Evolutionary conservation across 23 tunicate species (phyloP).

Genomic region (Ciona savignyi): DNA sequence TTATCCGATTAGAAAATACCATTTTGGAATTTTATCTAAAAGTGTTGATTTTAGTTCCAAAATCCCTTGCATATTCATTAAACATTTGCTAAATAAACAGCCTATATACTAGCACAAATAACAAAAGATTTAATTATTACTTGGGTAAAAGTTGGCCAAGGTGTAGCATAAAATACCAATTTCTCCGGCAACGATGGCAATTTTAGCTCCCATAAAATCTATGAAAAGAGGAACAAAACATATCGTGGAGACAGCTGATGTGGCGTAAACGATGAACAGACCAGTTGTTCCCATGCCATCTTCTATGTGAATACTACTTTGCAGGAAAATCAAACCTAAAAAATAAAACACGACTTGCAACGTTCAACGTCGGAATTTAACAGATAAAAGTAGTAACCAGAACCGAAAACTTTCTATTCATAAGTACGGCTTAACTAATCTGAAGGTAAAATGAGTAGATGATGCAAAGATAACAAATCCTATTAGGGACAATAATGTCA

Average conservation of each 20-base stretch:
- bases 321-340: conserved; percentile 47
- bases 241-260: conserved; percentile 49
- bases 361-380: too few relatives aligned
- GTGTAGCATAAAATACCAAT: conserved; percentile 46
- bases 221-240: conserved; percentile 37
- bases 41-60: too few relatives aligned
- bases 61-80: too few relatives aligned
- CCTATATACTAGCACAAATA: too few relatives aligned
- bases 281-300: conserved; percentile 51
- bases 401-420: neutral
- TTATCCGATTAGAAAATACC: too few relatives aligned
- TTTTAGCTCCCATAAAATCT: conserved; percentile 52
- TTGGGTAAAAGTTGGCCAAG: conserved; percentile 59
- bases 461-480: neutral
- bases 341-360: conserved; percentile 2
- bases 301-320: conserved; percentile 69
- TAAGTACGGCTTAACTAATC: neutral
- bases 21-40: too few relatives aligned
- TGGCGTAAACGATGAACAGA: conserved; percentile 31
- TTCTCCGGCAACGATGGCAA: conserved; percentile 55
- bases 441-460: neutral
- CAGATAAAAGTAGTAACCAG: neutral
- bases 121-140: too few relatives aligned
- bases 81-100: too few relatives aligned
- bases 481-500: neutral